A percentile compares a stretch with the other conserved stretches of the same genome.
Evolutionary conservation across 2,797 vertebrate species (phyloP).

Genomic region (Eutrigla gurnardus): DNA sequence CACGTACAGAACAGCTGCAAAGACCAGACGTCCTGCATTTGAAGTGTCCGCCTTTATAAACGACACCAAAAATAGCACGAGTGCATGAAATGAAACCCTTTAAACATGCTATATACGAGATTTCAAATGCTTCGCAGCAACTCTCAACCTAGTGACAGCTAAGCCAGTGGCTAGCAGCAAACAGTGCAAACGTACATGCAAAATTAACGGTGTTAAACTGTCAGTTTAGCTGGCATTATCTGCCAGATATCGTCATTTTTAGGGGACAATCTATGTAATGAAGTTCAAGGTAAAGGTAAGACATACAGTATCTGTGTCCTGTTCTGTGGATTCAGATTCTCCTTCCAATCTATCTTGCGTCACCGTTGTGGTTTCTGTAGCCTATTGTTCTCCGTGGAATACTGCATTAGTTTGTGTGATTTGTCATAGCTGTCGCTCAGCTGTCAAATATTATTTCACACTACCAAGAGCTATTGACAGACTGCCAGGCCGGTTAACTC

Average conservation of each 20-base stretch:
- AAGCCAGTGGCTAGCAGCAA: no score
- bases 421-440: constrained; percentile 40
- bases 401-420: constrained; percentile 25
- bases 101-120: no score
- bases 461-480: constrained; percentile 17
- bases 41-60: background rate
- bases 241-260: no score
- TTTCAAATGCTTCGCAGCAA: no score
- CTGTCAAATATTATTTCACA: constrained; percentile 43
- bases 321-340: constrained; percentile 1
- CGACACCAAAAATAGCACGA: background rate
- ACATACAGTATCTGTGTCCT: background rate
- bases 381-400: background rate
- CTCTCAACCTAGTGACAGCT: no score
- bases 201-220: no score
- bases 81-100: background rate
- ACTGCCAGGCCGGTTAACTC: constrained; percentile 1
- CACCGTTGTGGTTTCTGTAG: constrained; percentile 1
- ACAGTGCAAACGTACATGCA: no score
- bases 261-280: background rate
- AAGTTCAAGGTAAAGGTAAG: background rate
- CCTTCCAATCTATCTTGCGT: constrained; percentile 1
- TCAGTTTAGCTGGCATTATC: background rate
- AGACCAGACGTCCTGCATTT: background rate
- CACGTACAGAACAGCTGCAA: constrained; percentile 27